Evolutionary conservation across 1,140 invertebrate genomes (phyloP).

Genomic region (Harpegnathos saltator): DNA sequence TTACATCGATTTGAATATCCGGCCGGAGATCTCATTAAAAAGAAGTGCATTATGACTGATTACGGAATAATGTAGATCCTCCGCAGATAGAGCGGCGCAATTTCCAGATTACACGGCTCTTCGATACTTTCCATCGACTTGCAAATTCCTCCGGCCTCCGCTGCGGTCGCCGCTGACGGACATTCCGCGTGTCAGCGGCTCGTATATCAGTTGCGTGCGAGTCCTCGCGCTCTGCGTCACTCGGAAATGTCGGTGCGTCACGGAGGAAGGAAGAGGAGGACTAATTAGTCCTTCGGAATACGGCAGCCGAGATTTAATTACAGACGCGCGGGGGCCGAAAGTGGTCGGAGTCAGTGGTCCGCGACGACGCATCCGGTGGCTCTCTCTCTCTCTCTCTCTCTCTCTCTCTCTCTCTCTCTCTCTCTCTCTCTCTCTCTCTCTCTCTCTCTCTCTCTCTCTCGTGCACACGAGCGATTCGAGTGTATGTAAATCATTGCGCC

Average conservation of each 20-base stretch:
- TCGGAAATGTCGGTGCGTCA: slow-evolving; percentile 33
- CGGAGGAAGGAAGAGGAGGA: slow-evolving; percentile 34
- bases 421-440: not conserved
- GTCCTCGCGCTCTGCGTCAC: slow-evolving; percentile 25
- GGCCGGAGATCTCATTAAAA: too few species aligned
- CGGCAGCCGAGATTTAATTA: slow-evolving; percentile 62
- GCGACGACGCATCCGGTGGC: slow-evolving; percentile 35
- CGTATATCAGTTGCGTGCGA: slow-evolving; percentile 24
- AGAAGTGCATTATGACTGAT: not conserved
- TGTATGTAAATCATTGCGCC: slow-evolving; percentile 46
- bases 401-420: not conserved
- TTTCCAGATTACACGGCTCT: not conserved
- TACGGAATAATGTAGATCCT: not conserved
- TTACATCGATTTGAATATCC: too few species aligned
- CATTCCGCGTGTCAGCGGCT: slow-evolving; percentile 20
- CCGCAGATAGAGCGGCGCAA: not conserved
- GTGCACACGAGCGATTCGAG: slow-evolving; percentile 25
- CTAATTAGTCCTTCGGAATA: slow-evolving; percentile 55
- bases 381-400: not conserved
- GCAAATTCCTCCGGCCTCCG: slow-evolving; percentile 11
- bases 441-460: not conserved
- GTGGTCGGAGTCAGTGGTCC: slow-evolving; percentile 28
- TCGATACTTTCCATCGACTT: slow-evolving; percentile 7
- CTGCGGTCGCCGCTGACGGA: slow-evolving; percentile 19
- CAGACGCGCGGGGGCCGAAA: slow-evolving; percentile 45